Evolutionary conservation across 2,797 vertebrate species (phyloP), one percentile per base, ranked within the genome.

Genomic region (Orientallactaga sibirica): DNA sequence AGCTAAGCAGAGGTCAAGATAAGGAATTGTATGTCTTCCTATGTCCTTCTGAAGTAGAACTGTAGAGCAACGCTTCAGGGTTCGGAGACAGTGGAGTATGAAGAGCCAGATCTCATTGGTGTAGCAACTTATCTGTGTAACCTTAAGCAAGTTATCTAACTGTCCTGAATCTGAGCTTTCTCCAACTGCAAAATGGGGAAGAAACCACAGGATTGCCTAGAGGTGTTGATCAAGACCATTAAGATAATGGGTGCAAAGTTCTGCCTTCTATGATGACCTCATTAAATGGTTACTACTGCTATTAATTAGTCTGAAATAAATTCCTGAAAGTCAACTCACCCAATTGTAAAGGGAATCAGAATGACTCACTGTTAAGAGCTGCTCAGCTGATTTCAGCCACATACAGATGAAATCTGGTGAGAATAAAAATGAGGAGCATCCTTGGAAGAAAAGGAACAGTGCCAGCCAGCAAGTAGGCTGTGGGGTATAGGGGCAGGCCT

Each of bases 1-100:
- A 88, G 20, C 33, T 67, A 85, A 68, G 48, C 43, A 74, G 37
- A 29, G n/a, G 27, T 73, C 71, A 83, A 55, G 62, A 74, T 73
- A 85, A 91, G 78, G 90, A 92, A 82, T 15, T 41, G 15, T 19
- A 70, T 22, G 58, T n/a, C 24, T 90, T 68, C 71, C 52, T 73
- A 79, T 55, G 93, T 90, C 85, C 70, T 87, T 89, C 64, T 94
- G 75, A 92, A 82, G 29, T 27, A 64, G n/a, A 87, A 58, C 52
- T 77, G 76, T 19, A 84, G 3, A 89, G 37, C 25, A 87, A 2
- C 73, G 41, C 74, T 85, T 96, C 78, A 76, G 86, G 96, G 83
- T 48, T 16, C 52, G 33, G 27, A 78, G 78, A 71, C 3, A 83
- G 76, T 71, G 58, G 84, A 48, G 9, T 67, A 22, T 19, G 15